phyloP scores from a whole-genome alignment of 1,140 invertebrate genomes.

The Caenorhabditis latens region DNA sequence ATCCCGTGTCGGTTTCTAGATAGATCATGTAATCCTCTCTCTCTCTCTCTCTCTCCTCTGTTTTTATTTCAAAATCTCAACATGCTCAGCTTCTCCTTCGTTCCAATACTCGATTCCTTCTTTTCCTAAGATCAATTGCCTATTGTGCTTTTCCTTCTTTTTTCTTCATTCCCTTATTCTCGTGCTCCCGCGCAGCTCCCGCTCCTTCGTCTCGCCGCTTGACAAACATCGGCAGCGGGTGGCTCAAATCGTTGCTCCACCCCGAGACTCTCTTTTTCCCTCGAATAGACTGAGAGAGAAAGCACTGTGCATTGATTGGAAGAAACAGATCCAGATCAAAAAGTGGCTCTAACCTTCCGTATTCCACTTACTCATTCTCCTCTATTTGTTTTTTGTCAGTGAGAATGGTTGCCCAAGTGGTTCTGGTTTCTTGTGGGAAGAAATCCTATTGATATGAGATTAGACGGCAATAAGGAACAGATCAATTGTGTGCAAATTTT shows the following conservation, averaged over 20 bases:
- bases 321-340: conserved; percentile 32
- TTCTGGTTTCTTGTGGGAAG: conserved; percentile 28
- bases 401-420: conserved; percentile 4
- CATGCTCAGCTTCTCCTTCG: not conserved
- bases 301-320: not conserved
- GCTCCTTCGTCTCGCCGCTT: conserved; percentile 38
- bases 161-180: not conserved
- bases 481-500: not conserved
- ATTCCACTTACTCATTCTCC: not conserved
- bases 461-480: not conserved
- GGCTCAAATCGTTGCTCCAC: conserved; percentile 1
- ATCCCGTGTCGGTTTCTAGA: too few relatives aligned
- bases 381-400: conserved; percentile 39
- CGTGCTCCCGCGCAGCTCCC: conserved; percentile 51
- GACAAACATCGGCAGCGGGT: conserved; percentile 11
- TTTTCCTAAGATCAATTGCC: conserved; percentile 23
- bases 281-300: not conserved
- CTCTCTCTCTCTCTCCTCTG: not conserved
- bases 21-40: too few relatives aligned
- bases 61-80: not conserved
- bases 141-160: not conserved
- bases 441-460: conserved; percentile 17
- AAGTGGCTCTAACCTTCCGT: conserved; percentile 42
- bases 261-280: not conserved
- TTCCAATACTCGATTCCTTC: too few relatives aligned